A percentile compares a stretch with the other conserved stretches of the same genome.
phyloP scores from a whole-genome alignment of 2,113 vertebrate species.

The Paramormyrops kingsleyae region DNA sequence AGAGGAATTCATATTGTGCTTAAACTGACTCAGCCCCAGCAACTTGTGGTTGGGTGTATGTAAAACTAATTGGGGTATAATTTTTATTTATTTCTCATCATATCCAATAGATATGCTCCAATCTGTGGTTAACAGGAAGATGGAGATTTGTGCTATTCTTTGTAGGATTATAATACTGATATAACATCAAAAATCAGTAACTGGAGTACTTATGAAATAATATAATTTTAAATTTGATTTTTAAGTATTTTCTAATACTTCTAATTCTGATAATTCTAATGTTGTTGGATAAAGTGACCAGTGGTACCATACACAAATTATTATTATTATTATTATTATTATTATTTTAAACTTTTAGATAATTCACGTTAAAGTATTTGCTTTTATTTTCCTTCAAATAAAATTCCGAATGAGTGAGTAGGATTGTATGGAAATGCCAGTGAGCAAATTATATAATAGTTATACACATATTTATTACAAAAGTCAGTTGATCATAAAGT shows the following conservation, averaged over 20 bases:
- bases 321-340: neutral
- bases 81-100: neutral
- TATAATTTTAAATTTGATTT: neutral
- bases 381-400: neutral
- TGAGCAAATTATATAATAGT: neutral
- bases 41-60: neutral
- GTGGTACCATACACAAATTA: conserved; percentile 43
- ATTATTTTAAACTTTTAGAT: neutral
- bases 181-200: neutral
- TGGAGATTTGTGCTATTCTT: neutral
- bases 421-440: neutral
- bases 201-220: neutral
- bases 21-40: neutral
- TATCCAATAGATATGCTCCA: neutral
- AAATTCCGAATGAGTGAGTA: neutral
- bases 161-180: neutral
- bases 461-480: neutral
- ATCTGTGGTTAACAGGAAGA: neutral
- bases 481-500: neutral
- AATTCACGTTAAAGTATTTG: neutral
- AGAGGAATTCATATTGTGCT: neutral
- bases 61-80: neutral
- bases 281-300: conserved; percentile 17
- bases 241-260: neutral
- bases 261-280: neutral